Evolutionary conservation across 1,140 invertebrate species (phyloP).

Genomic region (Calycopis cecrops): DNA sequence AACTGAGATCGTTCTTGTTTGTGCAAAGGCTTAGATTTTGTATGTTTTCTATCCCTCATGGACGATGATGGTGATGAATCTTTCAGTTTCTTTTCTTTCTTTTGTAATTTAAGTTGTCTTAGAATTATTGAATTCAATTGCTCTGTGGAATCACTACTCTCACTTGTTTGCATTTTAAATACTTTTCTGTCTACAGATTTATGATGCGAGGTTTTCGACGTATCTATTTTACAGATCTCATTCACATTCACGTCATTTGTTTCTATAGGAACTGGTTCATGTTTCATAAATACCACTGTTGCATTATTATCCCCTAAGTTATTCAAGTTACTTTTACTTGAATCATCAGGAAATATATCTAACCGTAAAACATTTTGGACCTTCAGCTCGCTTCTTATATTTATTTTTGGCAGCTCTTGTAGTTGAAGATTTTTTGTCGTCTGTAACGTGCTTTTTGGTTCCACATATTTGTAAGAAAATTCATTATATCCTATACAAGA

Average conservation of each 20-base stretch:
- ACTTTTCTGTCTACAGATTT: conserved; percentile 42
- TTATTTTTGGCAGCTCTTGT: conserved; percentile 65
- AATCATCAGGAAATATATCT: conserved; percentile 57
- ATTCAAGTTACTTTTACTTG: conserved; percentile 16
- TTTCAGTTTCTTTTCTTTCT: conserved; percentile 4
- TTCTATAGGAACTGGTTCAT: conserved; percentile 28
- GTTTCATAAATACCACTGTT: conserved; percentile 46
- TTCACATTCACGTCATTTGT: conserved; percentile 2
- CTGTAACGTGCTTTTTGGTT: conserved; percentile 31
- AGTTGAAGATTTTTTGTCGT: conserved; percentile 41
- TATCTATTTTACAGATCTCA: conserved; percentile 1
- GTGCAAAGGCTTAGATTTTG: conserved; percentile 17
- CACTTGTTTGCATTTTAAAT: conserved; percentile 49
- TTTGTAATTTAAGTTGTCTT: not conserved
- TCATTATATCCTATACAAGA: conserved; percentile 46
- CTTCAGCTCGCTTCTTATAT: conserved; percentile 68
- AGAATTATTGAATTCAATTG: conserved; percentile 34
- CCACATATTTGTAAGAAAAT: conserved; percentile 42
- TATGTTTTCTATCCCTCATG: not conserved
- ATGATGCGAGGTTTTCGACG: conserved; percentile 13
- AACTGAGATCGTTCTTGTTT: conserved; percentile 11
- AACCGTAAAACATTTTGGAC: conserved; percentile 64
- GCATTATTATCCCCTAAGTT: conserved; percentile 41
- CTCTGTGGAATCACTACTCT: conserved; percentile 51
- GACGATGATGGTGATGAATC: not conserved